Evolutionary conservation across 2,797 vertebrate genomes (phyloP), one percentile per base, ranked within the genome.

Genomic region (Ctenopoma multispine): DNA sequence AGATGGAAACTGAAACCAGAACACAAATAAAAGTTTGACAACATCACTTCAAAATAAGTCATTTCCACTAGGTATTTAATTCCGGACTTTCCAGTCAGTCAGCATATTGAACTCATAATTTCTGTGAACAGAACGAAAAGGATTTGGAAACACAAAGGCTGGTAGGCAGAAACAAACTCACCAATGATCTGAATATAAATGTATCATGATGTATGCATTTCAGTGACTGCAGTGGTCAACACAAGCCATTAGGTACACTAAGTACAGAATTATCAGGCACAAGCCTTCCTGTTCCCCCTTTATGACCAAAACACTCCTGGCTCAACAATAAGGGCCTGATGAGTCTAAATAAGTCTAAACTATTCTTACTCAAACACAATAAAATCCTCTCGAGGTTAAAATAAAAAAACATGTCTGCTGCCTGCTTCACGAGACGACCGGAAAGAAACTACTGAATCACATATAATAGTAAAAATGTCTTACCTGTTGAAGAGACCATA

Each of bases 401-500:
- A 18, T 4, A 24, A 43, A 50, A 7, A 55, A 21, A 3, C 23
- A 18, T 57, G n/a, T n/a, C n/a, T n/a, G 18, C 21, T 23, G 51
- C 4, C 1, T 3, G 17, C 36, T 17, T 38, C 4, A 6, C 46
- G 29, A 50, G n/a, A n/a, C n/a, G 43, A 50, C 8, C 14, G 38
- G 11, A 50, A n/a, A 53, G 40, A 59, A 36, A 34, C 17, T 9
- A 5, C 7, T 7, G 11, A 50, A 58, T 46, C 17, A 27, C 34
- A 63, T 27, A 17, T 24, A 18, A 50, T 62, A 70, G 11, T 11
- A 23, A 44, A 65, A 17, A 61, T 44, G 21, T 72, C 71, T 86
- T 86, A 88, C 75, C 83, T 80, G 60, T 72, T 43, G 31, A 71
- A 34, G 46, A 47, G 21, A 61, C 11, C 44, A 31, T 1, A 17